Evolutionary conservation across 1,140 invertebrate species (phyloP).

Genomic region (Panagrolaimus sp.): DNA sequence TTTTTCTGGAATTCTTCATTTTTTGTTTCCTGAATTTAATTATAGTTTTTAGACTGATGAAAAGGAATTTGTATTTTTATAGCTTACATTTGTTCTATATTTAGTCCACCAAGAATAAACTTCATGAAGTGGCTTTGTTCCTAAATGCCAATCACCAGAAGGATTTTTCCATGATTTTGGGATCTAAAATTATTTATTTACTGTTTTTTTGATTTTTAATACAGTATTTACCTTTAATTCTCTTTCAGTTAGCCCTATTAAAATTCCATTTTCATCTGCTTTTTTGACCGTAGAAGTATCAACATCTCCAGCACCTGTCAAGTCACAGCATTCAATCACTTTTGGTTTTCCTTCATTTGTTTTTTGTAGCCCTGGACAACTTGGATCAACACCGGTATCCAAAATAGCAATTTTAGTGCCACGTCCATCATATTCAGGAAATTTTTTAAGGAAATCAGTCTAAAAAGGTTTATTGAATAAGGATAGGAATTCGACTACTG

Average conservation of each 20-base stretch:
- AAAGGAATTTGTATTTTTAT: no score
- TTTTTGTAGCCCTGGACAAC: conserved; percentile 74
- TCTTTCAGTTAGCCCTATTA: conserved; percentile 77
- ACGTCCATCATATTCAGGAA: conserved; percentile 84
- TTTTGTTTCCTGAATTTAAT: no score
- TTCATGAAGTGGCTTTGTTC: conserved; percentile 75
- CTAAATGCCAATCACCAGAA: conserved; percentile 65
- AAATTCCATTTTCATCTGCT: conserved; percentile 65
- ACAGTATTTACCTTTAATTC: conserved; percentile 67
- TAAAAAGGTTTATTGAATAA: no score
- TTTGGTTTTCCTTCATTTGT: conserved; percentile 81
- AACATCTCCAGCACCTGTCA: conserved; percentile 85
- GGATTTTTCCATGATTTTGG: conserved; percentile 76
- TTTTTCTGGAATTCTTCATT: conserved; percentile 44
- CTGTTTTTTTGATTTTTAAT: background rate
- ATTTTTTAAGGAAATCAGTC: conserved; percentile 71
- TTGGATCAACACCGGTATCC: conserved; percentile 92
- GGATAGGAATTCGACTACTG: no score
- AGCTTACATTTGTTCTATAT: conserved; percentile 67
- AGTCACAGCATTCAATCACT: conserved; percentile 87
- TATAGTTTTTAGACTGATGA: no score
- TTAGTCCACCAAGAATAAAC: conserved; percentile 76
- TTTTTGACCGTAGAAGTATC: conserved; percentile 75
- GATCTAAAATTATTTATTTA: conserved; percentile 59
- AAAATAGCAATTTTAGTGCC: conserved; percentile 85